Evolutionary conservation across 2,113 vertebrate genomes (phyloP), one percentile per base, ranked within the genome.

Genomic region (Caranx ignobilis): DNA sequence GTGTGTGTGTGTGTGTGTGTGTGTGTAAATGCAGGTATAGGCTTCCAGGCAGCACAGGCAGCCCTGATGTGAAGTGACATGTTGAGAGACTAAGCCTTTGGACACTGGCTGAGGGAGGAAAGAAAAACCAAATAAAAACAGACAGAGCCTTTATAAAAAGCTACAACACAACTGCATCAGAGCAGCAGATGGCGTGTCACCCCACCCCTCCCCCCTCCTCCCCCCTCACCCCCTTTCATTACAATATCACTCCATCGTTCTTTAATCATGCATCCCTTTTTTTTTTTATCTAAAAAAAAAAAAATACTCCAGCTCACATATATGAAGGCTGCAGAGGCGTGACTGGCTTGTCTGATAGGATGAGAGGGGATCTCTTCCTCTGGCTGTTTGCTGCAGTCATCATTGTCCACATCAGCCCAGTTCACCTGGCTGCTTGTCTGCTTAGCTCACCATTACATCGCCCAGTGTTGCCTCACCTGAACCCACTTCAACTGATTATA

Each of bases 1-100:
- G 56, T 37, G 62, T 52, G 56, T 63, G 47, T 61, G 1, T 72
- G 63, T 39, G 32, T 56, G 71, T 73, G 15, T 80, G 55, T 81
- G 76, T 82, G 76, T 81, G 35, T 75, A 79, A 86, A 82, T 69
- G 83, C 85, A 91, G 88, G 87, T 91, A 82, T 77, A 48, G 41
- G 66, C 79, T 88, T 65, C 32, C 71, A 77, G 86, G 79, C 79
- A 73, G 45, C 18, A 31, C 59, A 67, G 39, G 59, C 50, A 6
- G 62, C 56, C 43, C 84, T 91, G 87, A 90, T 88, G 71, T 81
- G 79, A 92, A 73, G 67, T 89, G 87, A 89, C 88, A 90, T 65
- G 60, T 84, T 74, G 72, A 84, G 77, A 76, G 83, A 79, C 62
- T 75, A 63, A 78, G 82, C 83, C 77, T 85, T 84, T 88, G 83